phyloP scores from a whole-genome alignment of 2,797 vertebrate genomes.

The Danio tinwini region DNA sequence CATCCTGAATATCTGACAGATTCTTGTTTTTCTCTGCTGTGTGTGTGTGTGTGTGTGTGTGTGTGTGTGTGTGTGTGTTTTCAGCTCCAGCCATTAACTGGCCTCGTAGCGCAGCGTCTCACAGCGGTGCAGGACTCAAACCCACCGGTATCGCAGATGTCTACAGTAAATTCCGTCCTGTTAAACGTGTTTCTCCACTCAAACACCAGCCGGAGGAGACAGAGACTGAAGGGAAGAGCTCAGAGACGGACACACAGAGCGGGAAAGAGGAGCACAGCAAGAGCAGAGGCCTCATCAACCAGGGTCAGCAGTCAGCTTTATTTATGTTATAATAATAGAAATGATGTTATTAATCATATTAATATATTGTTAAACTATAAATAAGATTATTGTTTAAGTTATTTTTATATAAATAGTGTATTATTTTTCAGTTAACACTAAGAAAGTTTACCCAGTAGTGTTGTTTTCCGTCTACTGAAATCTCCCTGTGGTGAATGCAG shows the following conservation, averaged over 20 bases:
- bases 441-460: no score
- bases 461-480: no score
- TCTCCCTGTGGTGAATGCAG: conserved; percentile 56
- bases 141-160: conserved; percentile 90
- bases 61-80: no score
- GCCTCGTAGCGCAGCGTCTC: conserved; percentile 86
- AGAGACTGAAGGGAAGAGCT: conserved; percentile 81
- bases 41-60: no score
- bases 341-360: no score
- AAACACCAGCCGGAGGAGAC: conserved; percentile 94
- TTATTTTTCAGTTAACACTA: no score
- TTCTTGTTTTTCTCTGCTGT: background rate
- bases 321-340: no score
- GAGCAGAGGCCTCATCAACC: conserved; percentile 63
- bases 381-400: no score
- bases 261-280: conserved; percentile 77
- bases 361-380: no score
- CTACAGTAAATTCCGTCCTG: conserved; percentile 94
- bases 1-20: no score
- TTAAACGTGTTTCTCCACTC: conserved; percentile 94
- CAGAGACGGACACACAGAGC: conserved; percentile 77
- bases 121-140: conserved; percentile 85
- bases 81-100: conserved; percentile 90
- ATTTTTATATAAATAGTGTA: no score
- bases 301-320: no score